Base-by-base conservation (phyloP, 2,888 invertebrate genomes). In the Eristalis pertinax region DNA sequence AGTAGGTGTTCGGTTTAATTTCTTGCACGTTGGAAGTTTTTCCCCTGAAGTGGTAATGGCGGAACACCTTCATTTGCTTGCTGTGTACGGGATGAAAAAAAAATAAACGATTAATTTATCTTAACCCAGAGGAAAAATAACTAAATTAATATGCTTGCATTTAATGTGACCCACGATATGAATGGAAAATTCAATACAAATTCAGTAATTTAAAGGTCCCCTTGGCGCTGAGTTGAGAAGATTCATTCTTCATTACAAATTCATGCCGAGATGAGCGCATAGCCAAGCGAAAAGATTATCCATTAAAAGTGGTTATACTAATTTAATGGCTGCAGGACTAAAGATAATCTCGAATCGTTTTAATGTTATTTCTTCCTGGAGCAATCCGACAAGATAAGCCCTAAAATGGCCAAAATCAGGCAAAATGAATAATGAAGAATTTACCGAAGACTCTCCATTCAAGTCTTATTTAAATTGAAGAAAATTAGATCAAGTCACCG, bases 21-120 rank as follows among this genome's bases (percentile, higher is more conserved):
- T 90, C 90, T 90, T 86, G 91, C 89, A 84, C 91, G 90, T 89
- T 91, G 91, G 81, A 91, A 91, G 89, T 91, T 91, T 88, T 91
- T 91, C 72, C 91, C 90, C 81, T 91, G 91, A 63, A 91, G 89
- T 58, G 91, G 91, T 81, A 90, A 74, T 70, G 90, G 91, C 74
- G 91, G 91, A 65, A 91, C 91, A 85, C 90, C 91, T 88, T 91
- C 91, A 80, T 91, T 90, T 84, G 91, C 90, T 89, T 91, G 89
- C 91, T 91, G 89, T 32, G 88, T 89, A 72, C 63, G 87, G 85
- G 35, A 84, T 87, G 76, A 73, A 89, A 87, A 74, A 58, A 73
- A 84, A 78, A 69, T 70, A 69, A 74, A 78, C 70, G 58, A 78
- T 87, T 50, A 84, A 86, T 86, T 77, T 75, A 72, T 82, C 78